Base-by-base conservation (phyloP, 1,140 invertebrate genomes). In the Papilio machaon region DNA sequence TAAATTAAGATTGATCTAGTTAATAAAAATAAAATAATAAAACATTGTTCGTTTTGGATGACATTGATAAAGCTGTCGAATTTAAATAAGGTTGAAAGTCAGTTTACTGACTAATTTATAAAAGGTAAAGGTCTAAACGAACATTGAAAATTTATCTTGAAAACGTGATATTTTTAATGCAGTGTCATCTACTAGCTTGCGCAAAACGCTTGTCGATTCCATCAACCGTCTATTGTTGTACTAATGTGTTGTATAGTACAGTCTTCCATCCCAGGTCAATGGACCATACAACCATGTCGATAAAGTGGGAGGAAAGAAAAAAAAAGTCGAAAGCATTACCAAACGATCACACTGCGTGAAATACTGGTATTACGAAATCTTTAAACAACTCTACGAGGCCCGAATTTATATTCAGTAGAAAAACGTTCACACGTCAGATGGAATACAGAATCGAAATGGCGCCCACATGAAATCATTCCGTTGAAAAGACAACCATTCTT, bases 351-450 rank as follows among this genome's bases (percentile, higher is more conserved):
- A 82, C 79, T 83, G 82, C 58, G 54, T 83, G 83, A 83, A 86
- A 85, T 84, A 80, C 82, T 79, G 86, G 75, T 81, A 85, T 91
- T 90, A 90, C 89, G 87, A 89, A 90, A 91, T 86, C 82, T 81
- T 79, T 74, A 80, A 83, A 80, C 86, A 83, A 81, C 81, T 75
- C 80, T 86, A 89, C 88, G 87, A 84, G 81, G 80, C 85, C 83
- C 82, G 88, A 88, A 87, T 89, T 88, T 89, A 84, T 90, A 88
- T 89, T 88, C 86, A 85, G 82, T 87, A 86, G 79, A 86, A 91
- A 88, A 88, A 86, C 79, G 80, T 85, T 86, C 86, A 89, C 86
- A 87, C 83, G 84, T 85, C 82, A 76, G 38, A 84, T 81, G 58
- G 83, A 82, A 82, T 83, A 86, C 79, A 46, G 81, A 85, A 85